phyloP scores from a whole-genome alignment of 2,113 vertebrate species.

The Malurus cyaneus region DNA sequence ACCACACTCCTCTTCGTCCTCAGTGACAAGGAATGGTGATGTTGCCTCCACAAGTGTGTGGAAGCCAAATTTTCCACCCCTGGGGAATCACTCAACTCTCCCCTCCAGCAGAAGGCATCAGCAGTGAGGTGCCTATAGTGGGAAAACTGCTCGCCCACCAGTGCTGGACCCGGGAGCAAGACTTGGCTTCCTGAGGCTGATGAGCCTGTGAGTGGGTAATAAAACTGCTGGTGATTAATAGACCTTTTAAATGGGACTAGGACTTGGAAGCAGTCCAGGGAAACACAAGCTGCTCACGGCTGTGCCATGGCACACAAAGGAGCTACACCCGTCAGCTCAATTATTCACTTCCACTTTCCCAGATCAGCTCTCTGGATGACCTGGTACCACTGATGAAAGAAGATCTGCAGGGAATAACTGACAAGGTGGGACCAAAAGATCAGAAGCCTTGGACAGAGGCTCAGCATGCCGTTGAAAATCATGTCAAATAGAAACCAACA shows the following conservation, averaged over 20 bases:
- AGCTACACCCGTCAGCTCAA: neutral
- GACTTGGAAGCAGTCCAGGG: neutral
- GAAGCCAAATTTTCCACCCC: neutral
- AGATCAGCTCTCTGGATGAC: neutral
- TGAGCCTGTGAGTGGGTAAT: neutral
- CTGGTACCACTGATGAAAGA: neutral
- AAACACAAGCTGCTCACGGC: neutral
- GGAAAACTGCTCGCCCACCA: rapidly evolving
- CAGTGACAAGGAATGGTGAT: neutral
- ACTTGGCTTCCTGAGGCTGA: neutral
- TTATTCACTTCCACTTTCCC: neutral
- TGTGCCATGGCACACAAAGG: neutral
- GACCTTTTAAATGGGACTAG: neutral
- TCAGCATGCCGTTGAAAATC: neutral
- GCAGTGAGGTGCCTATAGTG: rapidly evolving
- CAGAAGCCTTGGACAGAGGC: neutral
- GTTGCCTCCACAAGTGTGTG: neutral
- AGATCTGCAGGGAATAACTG: neutral
- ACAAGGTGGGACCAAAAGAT: neutral
- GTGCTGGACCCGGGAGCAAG: rapidly evolving
- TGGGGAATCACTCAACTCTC: neutral
- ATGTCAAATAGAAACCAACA: neutral
- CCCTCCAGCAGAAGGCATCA: neutral
- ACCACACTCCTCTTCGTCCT: rapidly evolving
- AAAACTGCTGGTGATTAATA: neutral